A percentile compares a stretch with the other conserved stretches of the same genome.
phyloP scores from a whole-genome alignment of 2,888 invertebrate species.

The Antheraea yamamai region DNA sequence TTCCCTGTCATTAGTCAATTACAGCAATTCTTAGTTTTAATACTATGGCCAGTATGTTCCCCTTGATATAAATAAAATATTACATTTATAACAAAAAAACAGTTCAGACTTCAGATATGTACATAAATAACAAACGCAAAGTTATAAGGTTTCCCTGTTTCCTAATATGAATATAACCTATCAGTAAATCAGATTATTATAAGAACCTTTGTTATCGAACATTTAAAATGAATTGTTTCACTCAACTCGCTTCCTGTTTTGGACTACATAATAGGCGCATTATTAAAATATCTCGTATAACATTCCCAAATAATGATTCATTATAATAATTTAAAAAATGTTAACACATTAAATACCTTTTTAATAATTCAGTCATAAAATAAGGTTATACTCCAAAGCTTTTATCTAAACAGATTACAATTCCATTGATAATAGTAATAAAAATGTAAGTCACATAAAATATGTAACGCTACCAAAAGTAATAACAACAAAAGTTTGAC shows the following conservation, averaged over 20 bases:
- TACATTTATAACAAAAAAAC: background rate
- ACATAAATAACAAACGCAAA: background rate
- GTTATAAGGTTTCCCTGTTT: slow-evolving; percentile 48
- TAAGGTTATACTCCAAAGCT: slow-evolving; percentile 36
- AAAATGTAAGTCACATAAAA: slow-evolving; percentile 44
- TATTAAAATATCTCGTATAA: slow-evolving; percentile 61
- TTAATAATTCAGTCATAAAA: slow-evolving; percentile 37
- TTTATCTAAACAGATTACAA: slow-evolving; percentile 41
- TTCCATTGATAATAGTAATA: slow-evolving; percentile 61
- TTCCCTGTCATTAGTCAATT: background rate
- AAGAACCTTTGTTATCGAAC: slow-evolving; percentile 27
- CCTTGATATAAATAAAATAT: background rate
- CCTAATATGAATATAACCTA: slow-evolving; percentile 50
- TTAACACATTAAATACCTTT: slow-evolving; percentile 56
- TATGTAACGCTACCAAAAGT: slow-evolving; percentile 57
- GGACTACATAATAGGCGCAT: slow-evolving; percentile 54
- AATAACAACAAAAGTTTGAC: slow-evolving; percentile 79
- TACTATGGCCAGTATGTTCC: background rate
- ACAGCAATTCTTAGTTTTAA: background rate
- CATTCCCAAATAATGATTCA: slow-evolving; percentile 78
- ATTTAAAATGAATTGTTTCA: slow-evolving; percentile 36
- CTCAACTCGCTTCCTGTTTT: slow-evolving; percentile 58
- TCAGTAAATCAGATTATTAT: slow-evolving; percentile 44
- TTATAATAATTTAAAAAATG: slow-evolving; percentile 44
- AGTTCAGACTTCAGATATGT: slow-evolving; percentile 12